phyloP scores from a whole-genome alignment of 1,140 invertebrate species.

The Eufriesea mexicana region DNA sequence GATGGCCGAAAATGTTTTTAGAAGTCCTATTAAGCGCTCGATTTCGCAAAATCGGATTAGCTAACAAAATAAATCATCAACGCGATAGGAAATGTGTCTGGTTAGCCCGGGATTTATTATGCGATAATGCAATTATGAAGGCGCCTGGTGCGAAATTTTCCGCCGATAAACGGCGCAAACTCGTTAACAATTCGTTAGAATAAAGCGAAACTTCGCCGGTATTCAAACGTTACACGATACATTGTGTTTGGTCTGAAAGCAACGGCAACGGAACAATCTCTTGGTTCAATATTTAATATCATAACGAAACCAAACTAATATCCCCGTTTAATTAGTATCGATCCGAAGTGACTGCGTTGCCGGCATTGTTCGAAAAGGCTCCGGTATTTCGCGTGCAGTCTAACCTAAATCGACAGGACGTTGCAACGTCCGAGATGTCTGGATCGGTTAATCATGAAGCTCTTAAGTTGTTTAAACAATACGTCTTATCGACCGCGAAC shows the following conservation, averaged over 20 bases:
- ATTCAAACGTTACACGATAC: neutral
- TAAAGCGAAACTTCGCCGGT: neutral
- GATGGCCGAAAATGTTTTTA: neutral
- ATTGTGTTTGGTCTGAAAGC: constrained; percentile 11
- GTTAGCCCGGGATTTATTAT: neutral
- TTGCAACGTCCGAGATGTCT: neutral
- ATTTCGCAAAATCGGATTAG: neutral
- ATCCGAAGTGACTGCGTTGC: neutral
- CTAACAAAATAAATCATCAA: neutral
- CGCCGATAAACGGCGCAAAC: neutral
- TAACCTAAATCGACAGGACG: constrained; percentile 12
- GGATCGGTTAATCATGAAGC: constrained; percentile 20
- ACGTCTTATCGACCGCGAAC: constrained; percentile 14
- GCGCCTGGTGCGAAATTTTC: neutral
- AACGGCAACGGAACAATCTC: constrained; percentile 2
- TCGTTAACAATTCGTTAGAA: constrained; percentile 5
- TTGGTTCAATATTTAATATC: constrained; percentile 23
- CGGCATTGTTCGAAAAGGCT: neutral
- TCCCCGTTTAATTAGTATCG: constrained; percentile 24
- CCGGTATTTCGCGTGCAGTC: neutral
- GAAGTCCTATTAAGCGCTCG: too few relatives aligned
- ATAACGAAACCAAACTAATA: constrained; percentile 27
- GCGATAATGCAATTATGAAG: constrained; percentile 3
- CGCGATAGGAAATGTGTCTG: neutral
- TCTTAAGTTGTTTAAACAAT: constrained; percentile 16